These are phyloP conservation scores for Ceratothoa steindachneri DNA, from an alignment of 2,888 invertebrate species.

Conservation along the genomic window DNA sequence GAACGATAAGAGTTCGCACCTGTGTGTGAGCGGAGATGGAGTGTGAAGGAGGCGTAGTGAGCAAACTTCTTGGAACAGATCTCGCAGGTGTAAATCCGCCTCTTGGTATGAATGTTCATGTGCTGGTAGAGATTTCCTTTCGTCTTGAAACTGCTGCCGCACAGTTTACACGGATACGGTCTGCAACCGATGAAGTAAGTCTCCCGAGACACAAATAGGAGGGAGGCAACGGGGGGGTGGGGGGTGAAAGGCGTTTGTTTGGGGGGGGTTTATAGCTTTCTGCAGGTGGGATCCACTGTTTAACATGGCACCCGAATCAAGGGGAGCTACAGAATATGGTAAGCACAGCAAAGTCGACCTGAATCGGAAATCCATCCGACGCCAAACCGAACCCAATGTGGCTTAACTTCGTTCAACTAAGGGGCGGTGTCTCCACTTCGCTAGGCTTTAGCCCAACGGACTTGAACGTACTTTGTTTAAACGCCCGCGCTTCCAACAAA, in stretches of 20 bases:
- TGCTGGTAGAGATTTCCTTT: slow-evolving; percentile 70
- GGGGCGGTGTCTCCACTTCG: too few species aligned
- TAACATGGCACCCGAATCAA: not conserved
- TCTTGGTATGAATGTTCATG: slow-evolving; percentile 66
- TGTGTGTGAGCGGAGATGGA: slow-evolving; percentile 62
- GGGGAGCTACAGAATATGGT: not conserved
- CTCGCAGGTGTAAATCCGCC: slow-evolving; percentile 67
- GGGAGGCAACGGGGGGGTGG: too few species aligned
- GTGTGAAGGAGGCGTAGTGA: slow-evolving; percentile 70
- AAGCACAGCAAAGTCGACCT: too few species aligned
- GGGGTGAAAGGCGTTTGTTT: too few species aligned
- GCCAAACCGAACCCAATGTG: too few species aligned
- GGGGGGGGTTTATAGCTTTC: too few species aligned
- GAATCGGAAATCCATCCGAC: too few species aligned
- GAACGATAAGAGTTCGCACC: slow-evolving; percentile 49
- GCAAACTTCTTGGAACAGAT: slow-evolving; percentile 70
- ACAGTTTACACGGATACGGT: slow-evolving; percentile 52
- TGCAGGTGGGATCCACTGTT: not conserved
- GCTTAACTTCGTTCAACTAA: too few species aligned
- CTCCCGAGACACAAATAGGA: too few species aligned
- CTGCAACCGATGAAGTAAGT: slow-evolving; percentile 53
- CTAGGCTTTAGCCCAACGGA: too few species aligned
- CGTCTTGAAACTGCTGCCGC: slow-evolving; percentile 65
- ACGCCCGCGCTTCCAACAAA: too few species aligned
- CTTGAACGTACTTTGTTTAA: too few species aligned